phyloP scores from a whole-genome alignment of 2,888 invertebrate genomes.

The Tethea ocularis region DNA sequence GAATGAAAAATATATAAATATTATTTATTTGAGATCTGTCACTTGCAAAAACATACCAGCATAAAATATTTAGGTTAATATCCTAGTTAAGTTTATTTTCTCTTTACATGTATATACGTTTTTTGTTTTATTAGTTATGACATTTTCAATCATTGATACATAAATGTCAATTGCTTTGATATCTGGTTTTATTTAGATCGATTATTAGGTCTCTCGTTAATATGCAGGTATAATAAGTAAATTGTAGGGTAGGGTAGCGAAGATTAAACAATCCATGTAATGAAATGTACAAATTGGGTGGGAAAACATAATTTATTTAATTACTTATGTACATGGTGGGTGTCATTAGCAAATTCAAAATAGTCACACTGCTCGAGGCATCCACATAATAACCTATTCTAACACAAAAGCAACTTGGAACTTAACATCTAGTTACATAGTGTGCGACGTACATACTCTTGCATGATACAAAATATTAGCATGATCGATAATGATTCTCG shows the following conservation, averaged over 20 bases:
- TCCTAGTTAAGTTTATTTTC: slow-evolving; percentile 20
- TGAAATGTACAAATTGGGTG: slow-evolving; percentile 48
- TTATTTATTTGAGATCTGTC: slow-evolving; percentile 8
- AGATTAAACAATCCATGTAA: slow-evolving; percentile 11
- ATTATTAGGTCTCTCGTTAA: slow-evolving; percentile 6
- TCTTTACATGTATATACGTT: slow-evolving; percentile 23
- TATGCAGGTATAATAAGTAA: not conserved
- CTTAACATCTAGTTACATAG: slow-evolving; percentile 50
- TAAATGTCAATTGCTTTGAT: slow-evolving; percentile 16
- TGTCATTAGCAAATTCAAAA: slow-evolving; percentile 63
- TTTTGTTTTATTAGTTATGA: slow-evolving; percentile 16
- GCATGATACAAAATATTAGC: slow-evolving; percentile 61
- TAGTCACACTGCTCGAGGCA: slow-evolving; percentile 58
- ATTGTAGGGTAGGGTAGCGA: not conserved
- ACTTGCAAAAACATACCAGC: slow-evolving; percentile 4
- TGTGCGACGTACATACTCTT: slow-evolving; percentile 57
- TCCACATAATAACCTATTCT: slow-evolving; percentile 36
- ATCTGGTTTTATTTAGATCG: slow-evolving; percentile 11
- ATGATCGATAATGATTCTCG: slow-evolving; percentile 44
- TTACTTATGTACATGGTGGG: slow-evolving; percentile 73
- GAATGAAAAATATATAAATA: not conserved
- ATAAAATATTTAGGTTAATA: slow-evolving; percentile 16
- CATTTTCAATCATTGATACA: slow-evolving; percentile 14
- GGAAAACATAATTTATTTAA: slow-evolving; percentile 77
- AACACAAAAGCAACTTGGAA: slow-evolving; percentile 64